Conservation (phyloP, 2,797 vertebrate genomes). For the Caiman crocodilus region DNA sequence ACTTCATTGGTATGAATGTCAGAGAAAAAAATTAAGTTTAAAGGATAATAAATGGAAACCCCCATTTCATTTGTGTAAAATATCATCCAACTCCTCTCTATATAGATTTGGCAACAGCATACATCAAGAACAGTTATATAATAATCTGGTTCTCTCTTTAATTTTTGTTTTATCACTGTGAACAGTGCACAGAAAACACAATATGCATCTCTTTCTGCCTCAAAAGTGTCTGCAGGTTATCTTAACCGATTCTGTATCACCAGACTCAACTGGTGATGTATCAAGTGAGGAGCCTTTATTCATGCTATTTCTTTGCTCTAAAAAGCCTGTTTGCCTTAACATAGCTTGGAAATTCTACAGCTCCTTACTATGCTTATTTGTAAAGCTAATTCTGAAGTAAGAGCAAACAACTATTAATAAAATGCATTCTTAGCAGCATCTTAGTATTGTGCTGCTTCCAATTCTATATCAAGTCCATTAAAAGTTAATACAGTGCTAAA, state of each 20-base stretch:
- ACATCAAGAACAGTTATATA: background rate
- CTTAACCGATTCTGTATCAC: background rate
- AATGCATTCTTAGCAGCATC: background rate
- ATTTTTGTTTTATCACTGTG: background rate
- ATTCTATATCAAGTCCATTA: background rate
- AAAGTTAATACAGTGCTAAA: background rate
- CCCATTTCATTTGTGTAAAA: background rate
- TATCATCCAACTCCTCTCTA: background rate
- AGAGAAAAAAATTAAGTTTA: background rate
- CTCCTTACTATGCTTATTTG: background rate
- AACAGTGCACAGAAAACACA: fast-evolving
- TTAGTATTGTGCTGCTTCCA: background rate
- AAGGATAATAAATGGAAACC: background rate
- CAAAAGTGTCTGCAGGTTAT: background rate
- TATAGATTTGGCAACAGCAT: background rate
- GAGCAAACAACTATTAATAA: background rate
- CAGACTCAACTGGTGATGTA: background rate
- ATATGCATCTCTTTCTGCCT: background rate
- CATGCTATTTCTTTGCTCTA: background rate
- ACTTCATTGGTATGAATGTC: background rate
- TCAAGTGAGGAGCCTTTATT: background rate
- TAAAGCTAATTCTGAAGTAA: background rate
- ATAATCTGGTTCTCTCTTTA: background rate
- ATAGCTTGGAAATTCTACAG: background rate
- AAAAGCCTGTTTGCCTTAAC: background rate